Conservation (phyloP, 2,888 invertebrate genomes). For the Brachyopa scutellaris region DNA sequence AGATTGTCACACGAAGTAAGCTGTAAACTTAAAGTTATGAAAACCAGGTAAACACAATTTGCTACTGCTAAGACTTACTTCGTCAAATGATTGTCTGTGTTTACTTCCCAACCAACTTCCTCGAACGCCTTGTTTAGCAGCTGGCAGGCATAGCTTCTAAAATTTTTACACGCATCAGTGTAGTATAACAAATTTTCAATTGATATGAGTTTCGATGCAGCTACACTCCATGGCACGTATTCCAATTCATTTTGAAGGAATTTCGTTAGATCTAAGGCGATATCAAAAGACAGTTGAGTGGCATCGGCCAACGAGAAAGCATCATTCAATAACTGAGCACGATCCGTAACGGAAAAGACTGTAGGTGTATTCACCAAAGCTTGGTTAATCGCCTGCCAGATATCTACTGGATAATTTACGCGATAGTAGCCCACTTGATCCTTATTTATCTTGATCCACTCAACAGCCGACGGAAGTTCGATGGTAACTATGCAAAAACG, state of each 20-base stretch:
- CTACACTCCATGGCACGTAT: conserved; percentile 91
- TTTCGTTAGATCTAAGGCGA: conserved; percentile 87
- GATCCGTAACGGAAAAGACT: conserved; percentile 86
- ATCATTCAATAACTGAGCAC: conserved; percentile 91
- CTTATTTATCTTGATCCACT: conserved; percentile 93
- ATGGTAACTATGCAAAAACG: conserved; percentile 79
- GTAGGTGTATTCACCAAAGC: conserved; percentile 78
- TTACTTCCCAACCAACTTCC: conserved; percentile 85
- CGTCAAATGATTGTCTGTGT: conserved; percentile 80
- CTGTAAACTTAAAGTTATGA: conserved; percentile 81
- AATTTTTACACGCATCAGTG: conserved; percentile 83
- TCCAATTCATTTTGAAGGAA: conserved; percentile 87
- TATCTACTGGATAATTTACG: conserved; percentile 88
- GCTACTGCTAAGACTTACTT: conserved; percentile 77
- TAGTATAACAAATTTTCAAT: conserved; percentile 84
- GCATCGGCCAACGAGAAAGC: conserved; percentile 91
- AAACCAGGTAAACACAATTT: no score
- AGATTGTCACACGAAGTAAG: conserved; percentile 85
- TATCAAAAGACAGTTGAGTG: conserved; percentile 85
- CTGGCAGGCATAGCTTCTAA: conserved; percentile 85
- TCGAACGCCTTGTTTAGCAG: conserved; percentile 84
- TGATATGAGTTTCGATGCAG: conserved; percentile 82
- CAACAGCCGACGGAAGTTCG: conserved; percentile 81
- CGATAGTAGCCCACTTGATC: conserved; percentile 94
- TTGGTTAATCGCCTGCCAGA: conserved; percentile 84